Evolutionary conservation across 1,140 invertebrate genomes (phyloP), one percentile per base, ranked within the genome.

Genomic region (Subanguina moxae): DNA sequence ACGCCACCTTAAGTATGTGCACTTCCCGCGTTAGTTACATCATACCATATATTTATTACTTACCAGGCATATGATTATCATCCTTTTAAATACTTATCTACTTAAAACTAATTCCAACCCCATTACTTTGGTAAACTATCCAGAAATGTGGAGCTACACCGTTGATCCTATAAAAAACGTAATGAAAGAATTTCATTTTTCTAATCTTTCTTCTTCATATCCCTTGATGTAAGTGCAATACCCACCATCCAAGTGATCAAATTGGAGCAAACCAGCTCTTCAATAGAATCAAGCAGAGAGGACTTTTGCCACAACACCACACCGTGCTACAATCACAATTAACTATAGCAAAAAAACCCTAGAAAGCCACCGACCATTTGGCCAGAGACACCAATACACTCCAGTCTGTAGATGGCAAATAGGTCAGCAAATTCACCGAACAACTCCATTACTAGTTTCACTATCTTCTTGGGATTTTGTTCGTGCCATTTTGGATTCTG

Each of bases 401-500:
- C 19, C 28, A 61, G 28, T 21, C 27, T 61, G 32, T 38, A 11
- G 32, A 38, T 38, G 32, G 3, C 32, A 38, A 38, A 38, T 11
- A 38, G 32, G 32, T 38, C 32, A 3, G 11, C 32, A 38, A 38
- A 38, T 38, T 38, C 32, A 38, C 11, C 11, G 32, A 38, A 11
- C 32, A 38, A 11, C 11, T 38, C 32, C 11, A 38, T 38, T 38
- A 11, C 32, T 38, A 38, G 3, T 5, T 38, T 38, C 11, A 38
- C 3, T 38, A 65, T 42, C 57, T 74, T 62, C 23, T 71, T 69
- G 15, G 69, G 71, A 63, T 58, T 17, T 32, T 69, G 67, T 9
- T 69, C 67, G 27, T 69, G 45, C 25, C 42, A 43, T 46, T n/a
- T 30, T 7, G 48, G 42, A 1, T 61, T 1, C 27, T 23, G 17